Percentiles rank a stretch among this genome's conserved stretches.
Evolutionary conservation across 2,888 invertebrate species (phyloP).

Genomic region (Pheosia tremula): DNA sequence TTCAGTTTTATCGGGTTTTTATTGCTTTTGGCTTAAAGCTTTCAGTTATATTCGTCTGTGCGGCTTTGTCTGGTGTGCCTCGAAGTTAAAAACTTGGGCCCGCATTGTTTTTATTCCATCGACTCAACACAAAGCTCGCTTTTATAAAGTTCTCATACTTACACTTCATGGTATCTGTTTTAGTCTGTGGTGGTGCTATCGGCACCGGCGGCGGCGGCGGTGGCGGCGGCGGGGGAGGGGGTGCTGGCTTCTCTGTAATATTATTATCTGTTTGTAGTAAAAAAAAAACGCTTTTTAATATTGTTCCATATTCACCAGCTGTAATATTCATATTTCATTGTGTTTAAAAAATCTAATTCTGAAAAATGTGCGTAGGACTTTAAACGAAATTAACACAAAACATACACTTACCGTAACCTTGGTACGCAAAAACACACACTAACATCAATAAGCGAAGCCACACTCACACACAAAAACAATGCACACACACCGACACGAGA

Average conservation of each 20-base stretch:
- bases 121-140: too few relatives aligned
- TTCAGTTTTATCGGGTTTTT: too few relatives aligned
- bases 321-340: too few relatives aligned
- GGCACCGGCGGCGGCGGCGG: conserved; percentile 51
- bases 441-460: conserved; percentile 45
- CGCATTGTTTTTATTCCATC: not conserved
- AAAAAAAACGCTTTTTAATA: too few relatives aligned
- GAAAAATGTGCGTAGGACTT: too few relatives aligned
- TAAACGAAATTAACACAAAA: conserved; percentile 16
- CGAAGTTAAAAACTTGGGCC: not conserved
- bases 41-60: not conserved
- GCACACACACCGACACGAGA: not conserved
- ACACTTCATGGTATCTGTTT: conserved; percentile 73
- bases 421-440: conserved; percentile 31
- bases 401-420: conserved; percentile 39
- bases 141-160: conserved; percentile 39
- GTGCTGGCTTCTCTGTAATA: conserved; percentile 47
- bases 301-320: too few relatives aligned
- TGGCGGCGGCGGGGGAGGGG: conserved; percentile 69
- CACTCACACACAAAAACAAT: conserved; percentile 17
- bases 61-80: not conserved
- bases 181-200: conserved; percentile 50
- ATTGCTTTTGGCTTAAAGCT: not conserved
- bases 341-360: too few relatives aligned
- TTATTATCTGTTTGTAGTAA: not conserved